Evolutionary conservation across 1,140 invertebrate genomes (phyloP), one percentile per base, ranked within the genome.

Genomic region (Amyelois transitella): DNA sequence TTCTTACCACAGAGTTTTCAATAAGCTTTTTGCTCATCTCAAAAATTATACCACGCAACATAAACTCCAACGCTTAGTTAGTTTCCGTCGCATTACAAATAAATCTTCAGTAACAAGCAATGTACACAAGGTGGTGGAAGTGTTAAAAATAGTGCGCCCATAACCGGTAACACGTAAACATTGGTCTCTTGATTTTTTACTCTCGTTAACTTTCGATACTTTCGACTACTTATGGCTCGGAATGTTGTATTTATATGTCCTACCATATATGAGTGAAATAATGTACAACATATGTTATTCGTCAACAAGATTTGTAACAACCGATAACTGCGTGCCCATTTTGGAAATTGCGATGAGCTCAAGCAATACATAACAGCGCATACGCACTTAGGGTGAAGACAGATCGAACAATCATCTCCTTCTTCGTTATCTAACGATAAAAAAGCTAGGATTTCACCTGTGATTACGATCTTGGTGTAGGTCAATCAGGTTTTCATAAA

Each of bases 21-120:
- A n/a, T n/a, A n/a, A n/a, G n/a, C n/a, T n/a, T n/a, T n/a, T n/a
- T n/a, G n/a, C 22, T 24, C 4, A 24, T 24, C 7, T 4, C 25
- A 32, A 32, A 1, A 10, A 12, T 6, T 32, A 1, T 32, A 32
- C 1, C 25, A 17, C 54, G 58, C 51, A 49, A 55, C 28, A 25
- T 58, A 55, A 18, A 32, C 38, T 51, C 53, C 57, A 53, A 38
- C 55, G 38, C n/a, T 21, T 52, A 14, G 7, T n/a, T 49, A n/a
- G 10, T 43, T 54, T 51, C 32, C 57, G 57, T 54, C 51, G 57
- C 47, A 25, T n/a, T 50, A 28, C 18, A 56, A 52, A 56, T 22
- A 61, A 18, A 44, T 50, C 38, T 47, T 50, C 17, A 53, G 53
- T 53, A 61, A 61, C 45, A 43, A 53, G 53, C 51, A 25, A 18